phyloP scores from a whole-genome alignment of 2,888 invertebrate genomes.

The Mylabris sibirica region DNA sequence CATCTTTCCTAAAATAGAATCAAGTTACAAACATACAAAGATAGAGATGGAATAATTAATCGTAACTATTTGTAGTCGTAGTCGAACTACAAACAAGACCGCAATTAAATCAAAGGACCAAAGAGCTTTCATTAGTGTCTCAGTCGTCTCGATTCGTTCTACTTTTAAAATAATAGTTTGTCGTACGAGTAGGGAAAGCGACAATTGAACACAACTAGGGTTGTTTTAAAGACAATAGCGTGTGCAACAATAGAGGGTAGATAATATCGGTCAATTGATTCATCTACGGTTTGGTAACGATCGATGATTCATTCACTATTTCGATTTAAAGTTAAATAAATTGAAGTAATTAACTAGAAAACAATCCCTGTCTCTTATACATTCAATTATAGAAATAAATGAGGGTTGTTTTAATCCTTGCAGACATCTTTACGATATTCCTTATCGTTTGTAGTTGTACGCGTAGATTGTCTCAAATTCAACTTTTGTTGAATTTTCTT shows the following conservation, averaged over 20 bases:
- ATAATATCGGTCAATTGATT: not conserved
- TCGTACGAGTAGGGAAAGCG: not conserved
- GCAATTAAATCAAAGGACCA: constrained; percentile 3
- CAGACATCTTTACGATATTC: not conserved
- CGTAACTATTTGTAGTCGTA: not conserved
- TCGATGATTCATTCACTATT: not conserved
- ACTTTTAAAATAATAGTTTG: not conserved
- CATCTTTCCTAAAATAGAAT: not conserved
- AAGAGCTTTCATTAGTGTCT: not conserved
- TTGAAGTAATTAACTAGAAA: too few species aligned
- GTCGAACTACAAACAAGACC: not conserved
- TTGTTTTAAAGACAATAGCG: not conserved
- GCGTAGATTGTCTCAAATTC: too few species aligned
- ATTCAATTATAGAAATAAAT: not conserved
- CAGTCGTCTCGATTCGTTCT: too few species aligned
- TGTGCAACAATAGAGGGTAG: not conserved
- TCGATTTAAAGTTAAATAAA: too few species aligned
- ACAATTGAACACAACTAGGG: not conserved
- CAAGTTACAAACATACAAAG: not conserved
- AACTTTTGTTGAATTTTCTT: not conserved
- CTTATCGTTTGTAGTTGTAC: not conserved
- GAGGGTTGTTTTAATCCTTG: not conserved
- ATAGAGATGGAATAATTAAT: not conserved
- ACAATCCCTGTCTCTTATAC: too few species aligned
- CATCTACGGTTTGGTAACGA: not conserved